Evolutionary conservation across 2,888 invertebrate genomes (phyloP), one percentile per base, ranked within the genome.

Genomic region (Microchrysa polita): DNA sequence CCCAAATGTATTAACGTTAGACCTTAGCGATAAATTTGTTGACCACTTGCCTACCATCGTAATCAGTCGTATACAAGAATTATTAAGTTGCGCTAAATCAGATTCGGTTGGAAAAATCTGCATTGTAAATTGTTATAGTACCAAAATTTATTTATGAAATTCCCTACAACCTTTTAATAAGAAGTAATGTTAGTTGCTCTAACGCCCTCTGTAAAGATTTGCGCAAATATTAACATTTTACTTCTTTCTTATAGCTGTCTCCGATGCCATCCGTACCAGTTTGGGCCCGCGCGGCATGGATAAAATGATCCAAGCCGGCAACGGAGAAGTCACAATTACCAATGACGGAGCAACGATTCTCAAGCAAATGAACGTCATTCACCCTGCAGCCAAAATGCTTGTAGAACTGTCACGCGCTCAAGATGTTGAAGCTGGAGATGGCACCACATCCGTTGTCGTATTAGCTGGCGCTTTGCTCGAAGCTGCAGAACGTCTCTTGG

Each of bases 341-440:
- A 99, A 99, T 86, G 99, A 99, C 88, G 99, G 99, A 74, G 99
- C 99, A 44, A 99, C 99, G 44, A 99, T 99, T 85, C 87, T 99
- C 75, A 98, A 99, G 85, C 95, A 98, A 87, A 99, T 99, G 92
- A 96, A 96, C 86, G 98, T 99, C 1, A 88, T 96, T 77, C 99
- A 99, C 85, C 99, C 99, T 65, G 97, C 98, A 78, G 98, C 98
- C 20, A 98, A 98, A 90, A 98, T 99, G 98, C 88, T 99, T 82
- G 99, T 99, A 4, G 99, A 99, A 86, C 87, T 99, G 77, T 98
- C 98, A 1, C 94, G 96, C 81, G 98, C 99, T 18, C 99, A 98
- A 87, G 99, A 99, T 85, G 92, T 98, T 80, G 98, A 98, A 86
- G 99, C 99, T 79, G 99, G 99, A 61, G 99, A 99, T 87, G 99